A percentile compares a stretch with the other conserved stretches of the same genome.
phyloP scores from a whole-genome alignment of 2,888 invertebrate species.

The Fragum fragum region DNA sequence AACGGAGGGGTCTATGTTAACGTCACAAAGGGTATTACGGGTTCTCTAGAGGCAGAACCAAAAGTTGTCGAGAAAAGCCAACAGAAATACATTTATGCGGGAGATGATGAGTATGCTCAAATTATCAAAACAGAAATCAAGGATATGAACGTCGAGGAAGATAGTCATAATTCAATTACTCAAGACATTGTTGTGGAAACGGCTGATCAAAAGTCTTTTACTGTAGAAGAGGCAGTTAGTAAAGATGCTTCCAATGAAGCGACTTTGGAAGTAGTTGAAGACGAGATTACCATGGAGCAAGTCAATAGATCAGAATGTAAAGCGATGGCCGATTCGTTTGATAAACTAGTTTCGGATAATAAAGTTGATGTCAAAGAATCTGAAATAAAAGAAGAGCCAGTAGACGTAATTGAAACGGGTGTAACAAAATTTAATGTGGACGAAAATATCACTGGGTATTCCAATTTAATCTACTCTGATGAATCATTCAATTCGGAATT shows the following conservation, averaged over 20 bases:
- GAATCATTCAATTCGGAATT: constrained; percentile 33
- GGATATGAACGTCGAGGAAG: neutral
- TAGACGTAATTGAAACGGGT: neutral
- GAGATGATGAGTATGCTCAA: constrained; percentile 46
- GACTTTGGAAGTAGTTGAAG: neutral
- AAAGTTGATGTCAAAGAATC: neutral
- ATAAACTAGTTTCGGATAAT: neutral
- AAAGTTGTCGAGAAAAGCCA: neutral
- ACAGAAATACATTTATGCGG: constrained; percentile 24
- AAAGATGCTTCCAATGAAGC: neutral
- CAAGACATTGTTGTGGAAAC: neutral
- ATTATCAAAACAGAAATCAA: constrained; percentile 11
- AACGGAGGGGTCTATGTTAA: constrained; percentile 25
- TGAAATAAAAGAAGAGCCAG: neutral
- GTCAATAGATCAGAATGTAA: constrained; percentile 6
- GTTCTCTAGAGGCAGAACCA: neutral
- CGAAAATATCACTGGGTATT: constrained; percentile 25
- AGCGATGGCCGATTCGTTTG: constrained; percentile 10
- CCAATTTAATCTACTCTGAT: constrained; percentile 47
- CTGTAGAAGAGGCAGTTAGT: neutral
- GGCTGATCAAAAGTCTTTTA: neutral
- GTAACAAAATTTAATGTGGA: neutral
- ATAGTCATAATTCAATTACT: neutral
- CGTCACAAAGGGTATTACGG: constrained; percentile 3
- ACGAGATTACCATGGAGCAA: neutral